Evolutionary conservation across 2,888 invertebrate genomes (phyloP), one percentile per base, ranked within the genome.

Genomic region (Ophioninae sp.): DNA sequence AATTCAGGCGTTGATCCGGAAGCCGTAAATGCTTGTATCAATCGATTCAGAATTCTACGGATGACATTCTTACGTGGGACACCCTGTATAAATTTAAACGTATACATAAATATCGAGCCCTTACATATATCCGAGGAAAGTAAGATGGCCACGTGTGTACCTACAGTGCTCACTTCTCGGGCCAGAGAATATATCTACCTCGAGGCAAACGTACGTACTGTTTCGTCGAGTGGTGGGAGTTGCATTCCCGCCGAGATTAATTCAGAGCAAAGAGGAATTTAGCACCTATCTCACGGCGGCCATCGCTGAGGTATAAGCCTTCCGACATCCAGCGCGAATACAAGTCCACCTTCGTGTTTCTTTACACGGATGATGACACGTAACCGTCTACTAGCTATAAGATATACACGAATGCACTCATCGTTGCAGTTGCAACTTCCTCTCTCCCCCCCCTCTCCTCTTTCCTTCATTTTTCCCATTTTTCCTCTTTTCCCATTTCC

Each of bases 181-280:
- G 44, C 44, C 13, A 44, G 44, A 3, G 13, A 37, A 68, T 68
- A 30, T 10, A 56, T n/a, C n/a, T 56, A 69, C 10, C 23, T 8
- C 3, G 22, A 17, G 10, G 56, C 30, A 67, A 8, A 73, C 44
- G 51, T 39, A 59, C 22, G n/a, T n/a, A 63, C 61, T 69, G 30
- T 61, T 69, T 73, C 68, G 56, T 81, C n/a, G 22, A 65, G 85
- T 85, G 86, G 89, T 87, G 89, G 88, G 90, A 90, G 89, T 89
- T 88, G 88, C 91, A 91, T 91, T 91, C 91, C 91, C 89, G 89
- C 90, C 87, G 91, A 91, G 91, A 92, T 91, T 91, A 92, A 92
- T 92, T 91, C 91, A 88, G 89, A 90, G 91, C 89, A 89, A 90
- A 90, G 90, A 90, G 91, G 91, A 92, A 91, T 91, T 91, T 90